Evolutionary conservation across 2,888 invertebrate species (phyloP).

Genomic region (Xestia rhomboidea): DNA sequence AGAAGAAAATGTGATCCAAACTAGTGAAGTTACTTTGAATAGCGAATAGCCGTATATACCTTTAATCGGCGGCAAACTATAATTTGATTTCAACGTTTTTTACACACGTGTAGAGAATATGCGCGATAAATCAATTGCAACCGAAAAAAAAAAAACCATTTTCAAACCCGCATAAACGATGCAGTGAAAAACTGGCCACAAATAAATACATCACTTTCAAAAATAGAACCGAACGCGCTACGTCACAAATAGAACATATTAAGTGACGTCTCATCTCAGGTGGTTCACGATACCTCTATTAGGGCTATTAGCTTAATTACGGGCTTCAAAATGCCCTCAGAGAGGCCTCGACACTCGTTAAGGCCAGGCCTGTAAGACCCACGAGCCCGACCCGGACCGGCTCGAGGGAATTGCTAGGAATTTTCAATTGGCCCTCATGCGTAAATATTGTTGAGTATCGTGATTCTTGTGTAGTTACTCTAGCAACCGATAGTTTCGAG

Average conservation of each 20-base stretch:
- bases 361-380: conserved; percentile 66
- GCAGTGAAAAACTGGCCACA: conserved; percentile 18
- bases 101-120: neutral
- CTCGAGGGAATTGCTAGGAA: conserved; percentile 70
- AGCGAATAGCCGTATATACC: neutral
- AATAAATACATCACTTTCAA: conserved; percentile 30
- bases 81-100: neutral
- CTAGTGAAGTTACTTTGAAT: neutral
- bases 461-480: conserved; percentile 39
- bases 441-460: conserved; percentile 67
- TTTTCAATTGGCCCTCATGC: conserved; percentile 73
- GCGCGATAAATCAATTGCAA: conserved; percentile 14
- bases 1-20: neutral
- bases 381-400: conserved; percentile 54
- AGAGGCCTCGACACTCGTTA: conserved; percentile 77
- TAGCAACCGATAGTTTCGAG: conserved; percentile 33
- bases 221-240: conserved; percentile 12
- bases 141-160: conserved; percentile 11
- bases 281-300: conserved; percentile 77
- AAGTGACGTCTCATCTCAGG: conserved; percentile 71
- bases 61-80: neutral
- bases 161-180: conserved; percentile 21
- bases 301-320: conserved; percentile 83
- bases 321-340: conserved; percentile 73
- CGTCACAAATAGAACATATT: conserved; percentile 20